phyloP scores from a whole-genome alignment of 1,140 invertebrate species.

The Rhizoglyphus robini region DNA sequence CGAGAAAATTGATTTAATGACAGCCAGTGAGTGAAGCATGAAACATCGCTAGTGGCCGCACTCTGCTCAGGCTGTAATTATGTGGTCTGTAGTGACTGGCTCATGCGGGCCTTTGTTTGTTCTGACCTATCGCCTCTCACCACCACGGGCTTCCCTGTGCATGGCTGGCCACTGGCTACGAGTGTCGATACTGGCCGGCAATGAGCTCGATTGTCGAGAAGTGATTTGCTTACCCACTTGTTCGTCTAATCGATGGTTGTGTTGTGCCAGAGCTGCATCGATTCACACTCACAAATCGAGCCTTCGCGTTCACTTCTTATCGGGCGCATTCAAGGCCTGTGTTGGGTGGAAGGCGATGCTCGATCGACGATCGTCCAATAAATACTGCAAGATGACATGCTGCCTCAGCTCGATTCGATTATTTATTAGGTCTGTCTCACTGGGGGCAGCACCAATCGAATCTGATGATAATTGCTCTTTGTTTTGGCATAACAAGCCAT shows the following conservation, averaged over 20 bases:
- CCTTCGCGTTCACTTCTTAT: too few relatives aligned
- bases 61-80: conserved; percentile 6
- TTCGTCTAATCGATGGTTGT: background rate
- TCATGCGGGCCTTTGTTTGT: background rate
- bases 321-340: too few relatives aligned
- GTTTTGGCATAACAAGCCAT: conserved; percentile 11
- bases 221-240: background rate
- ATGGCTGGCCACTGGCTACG: too few relatives aligned
- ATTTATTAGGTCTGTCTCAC: background rate
- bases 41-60: background rate
- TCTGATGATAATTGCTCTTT: conserved; percentile 7
- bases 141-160: too few relatives aligned
- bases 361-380: background rate
- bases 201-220: too few relatives aligned
- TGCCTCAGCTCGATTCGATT: conserved; percentile 2
- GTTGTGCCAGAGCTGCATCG: background rate
- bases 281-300: too few relatives aligned
- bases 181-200: too few relatives aligned
- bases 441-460: background rate
- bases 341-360: background rate
- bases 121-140: too few relatives aligned
- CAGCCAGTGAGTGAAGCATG: conserved; percentile 6
- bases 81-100: background rate
- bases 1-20: conserved; percentile 11
- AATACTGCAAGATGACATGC: conserved; percentile 7